Percentiles rank a stretch among this genome's conserved stretches.
Conservation (phyloP, 1,140 invertebrate genomes). For the Trichomalopsis sarcophagae region DNA sequence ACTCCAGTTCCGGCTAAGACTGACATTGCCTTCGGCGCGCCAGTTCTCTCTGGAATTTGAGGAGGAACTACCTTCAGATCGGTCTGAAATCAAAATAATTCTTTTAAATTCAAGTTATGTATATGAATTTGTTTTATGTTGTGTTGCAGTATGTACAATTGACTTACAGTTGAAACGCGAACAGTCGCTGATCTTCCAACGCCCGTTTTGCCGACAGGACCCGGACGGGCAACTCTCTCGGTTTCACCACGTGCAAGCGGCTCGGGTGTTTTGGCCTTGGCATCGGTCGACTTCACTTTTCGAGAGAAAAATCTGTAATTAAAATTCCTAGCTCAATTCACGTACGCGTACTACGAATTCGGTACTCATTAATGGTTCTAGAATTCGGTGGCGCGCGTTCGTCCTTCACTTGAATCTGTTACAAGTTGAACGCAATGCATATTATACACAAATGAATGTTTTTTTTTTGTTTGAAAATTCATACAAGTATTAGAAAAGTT, state of each 20-base stretch:
- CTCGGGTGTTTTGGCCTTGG: constrained; percentile 85
- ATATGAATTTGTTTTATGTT: neutral
- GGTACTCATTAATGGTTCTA: neutral
- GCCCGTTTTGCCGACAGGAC: constrained; percentile 53
- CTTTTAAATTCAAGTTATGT: neutral
- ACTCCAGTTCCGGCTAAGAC: constrained; percentile 80
- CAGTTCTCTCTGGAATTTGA: constrained; percentile 80
- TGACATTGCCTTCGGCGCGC: constrained; percentile 83
- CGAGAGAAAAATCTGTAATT: constrained; percentile 85
- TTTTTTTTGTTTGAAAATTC: neutral
- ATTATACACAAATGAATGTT: neutral
- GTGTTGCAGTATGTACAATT: neutral
- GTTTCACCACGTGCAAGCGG: constrained; percentile 60
- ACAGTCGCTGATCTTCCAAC: constrained; percentile 65
- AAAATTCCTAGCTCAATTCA: neutral
- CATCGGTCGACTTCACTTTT: constrained; percentile 79
- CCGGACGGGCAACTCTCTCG: constrained; percentile 56
- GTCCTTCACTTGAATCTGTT: neutral
- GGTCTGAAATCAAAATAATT: constrained; percentile 69
- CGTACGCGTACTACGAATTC: neutral
- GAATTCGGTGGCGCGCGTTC: neutral
- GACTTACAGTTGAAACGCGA: constrained; percentile 70
- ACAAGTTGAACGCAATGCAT: neutral
- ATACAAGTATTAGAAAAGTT: neutral
- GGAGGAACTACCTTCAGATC: constrained; percentile 81